phyloP scores from a whole-genome alignment of 2,113 vertebrate species.

The Andinoacara biseriatus region DNA sequence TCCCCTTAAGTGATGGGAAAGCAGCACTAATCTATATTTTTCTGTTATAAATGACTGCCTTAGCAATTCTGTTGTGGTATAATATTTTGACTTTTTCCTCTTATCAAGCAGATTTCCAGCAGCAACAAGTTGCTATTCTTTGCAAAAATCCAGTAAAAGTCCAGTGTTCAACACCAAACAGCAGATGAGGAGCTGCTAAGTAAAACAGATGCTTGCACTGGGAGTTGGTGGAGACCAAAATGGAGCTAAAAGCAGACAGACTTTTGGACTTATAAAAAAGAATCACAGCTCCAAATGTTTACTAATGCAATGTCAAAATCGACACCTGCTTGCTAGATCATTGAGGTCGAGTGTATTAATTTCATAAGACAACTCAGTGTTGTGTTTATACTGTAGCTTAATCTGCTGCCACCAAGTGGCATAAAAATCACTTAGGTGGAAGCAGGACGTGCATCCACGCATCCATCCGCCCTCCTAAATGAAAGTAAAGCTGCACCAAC shows the following conservation, averaged over 20 bases:
- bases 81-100: not conserved
- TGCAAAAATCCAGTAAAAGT: not conserved
- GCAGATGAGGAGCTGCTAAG: not conserved
- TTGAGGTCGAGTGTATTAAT: not conserved
- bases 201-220: not conserved
- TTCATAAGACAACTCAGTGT: not conserved
- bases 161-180: not conserved
- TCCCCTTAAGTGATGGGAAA: not conserved
- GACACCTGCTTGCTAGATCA: not conserved
- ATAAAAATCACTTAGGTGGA: not conserved
- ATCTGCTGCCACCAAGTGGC: not conserved
- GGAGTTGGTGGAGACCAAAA: too few species aligned
- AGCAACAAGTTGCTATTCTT: not conserved
- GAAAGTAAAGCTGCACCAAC: not conserved
- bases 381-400: not conserved
- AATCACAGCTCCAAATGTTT: not conserved
- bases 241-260: too few species aligned
- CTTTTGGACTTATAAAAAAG: not conserved
- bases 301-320: not conserved
- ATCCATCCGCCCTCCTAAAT: not conserved
- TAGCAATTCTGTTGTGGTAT: not conserved
- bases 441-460: not conserved
- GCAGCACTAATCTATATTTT: not conserved
- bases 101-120: not conserved
- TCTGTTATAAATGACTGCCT: not conserved